phyloP scores from a whole-genome alignment of 2,888 invertebrate genomes.

The Tribolium freemani region DNA sequence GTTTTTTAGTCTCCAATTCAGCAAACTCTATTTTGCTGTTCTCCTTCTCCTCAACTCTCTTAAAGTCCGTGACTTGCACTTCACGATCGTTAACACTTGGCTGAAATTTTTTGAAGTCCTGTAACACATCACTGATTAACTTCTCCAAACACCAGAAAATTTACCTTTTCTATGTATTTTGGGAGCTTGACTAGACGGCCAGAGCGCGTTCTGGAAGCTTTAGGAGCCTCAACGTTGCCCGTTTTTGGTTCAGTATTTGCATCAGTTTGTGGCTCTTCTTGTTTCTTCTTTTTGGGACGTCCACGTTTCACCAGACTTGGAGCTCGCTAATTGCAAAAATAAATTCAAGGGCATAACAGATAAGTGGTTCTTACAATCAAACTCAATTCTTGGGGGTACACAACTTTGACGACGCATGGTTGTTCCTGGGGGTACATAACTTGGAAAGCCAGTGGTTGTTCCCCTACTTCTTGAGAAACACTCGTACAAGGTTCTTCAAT shows the following conservation, averaged over 20 bases:
- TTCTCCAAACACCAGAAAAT: conserved; percentile 10
- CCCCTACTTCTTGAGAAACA: neutral
- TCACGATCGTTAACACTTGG: conserved; percentile 54
- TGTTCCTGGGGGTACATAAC: conserved; percentile 59
- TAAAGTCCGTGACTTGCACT: conserved; percentile 58
- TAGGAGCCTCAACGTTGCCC: conserved; percentile 30
- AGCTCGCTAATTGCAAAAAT: conserved; percentile 5
- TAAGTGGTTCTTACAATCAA: conserved; percentile 52
- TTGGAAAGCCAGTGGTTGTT: conserved; percentile 46
- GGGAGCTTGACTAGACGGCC: conserved; percentile 63
- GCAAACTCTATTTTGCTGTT: conserved; percentile 33
- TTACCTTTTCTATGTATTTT: conserved; percentile 60
- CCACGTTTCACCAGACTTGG: conserved; percentile 48
- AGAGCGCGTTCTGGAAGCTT: conserved; percentile 61
- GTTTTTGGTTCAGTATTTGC: neutral
- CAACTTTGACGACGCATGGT: conserved; percentile 52
- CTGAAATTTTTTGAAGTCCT: conserved; percentile 63
- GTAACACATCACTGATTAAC: neutral
- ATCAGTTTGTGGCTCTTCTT: conserved; percentile 35
- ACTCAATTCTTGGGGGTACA: conserved; percentile 62
- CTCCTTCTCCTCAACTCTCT: conserved; percentile 54
- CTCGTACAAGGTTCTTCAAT: neutral
- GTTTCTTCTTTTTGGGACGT: conserved; percentile 57
- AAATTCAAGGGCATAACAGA: neutral
- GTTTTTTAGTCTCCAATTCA: conserved; percentile 55